These are phyloP conservation scores for Andrena fulva DNA, from an alignment of 2,888 invertebrate species.

Conservation along the genomic window DNA sequence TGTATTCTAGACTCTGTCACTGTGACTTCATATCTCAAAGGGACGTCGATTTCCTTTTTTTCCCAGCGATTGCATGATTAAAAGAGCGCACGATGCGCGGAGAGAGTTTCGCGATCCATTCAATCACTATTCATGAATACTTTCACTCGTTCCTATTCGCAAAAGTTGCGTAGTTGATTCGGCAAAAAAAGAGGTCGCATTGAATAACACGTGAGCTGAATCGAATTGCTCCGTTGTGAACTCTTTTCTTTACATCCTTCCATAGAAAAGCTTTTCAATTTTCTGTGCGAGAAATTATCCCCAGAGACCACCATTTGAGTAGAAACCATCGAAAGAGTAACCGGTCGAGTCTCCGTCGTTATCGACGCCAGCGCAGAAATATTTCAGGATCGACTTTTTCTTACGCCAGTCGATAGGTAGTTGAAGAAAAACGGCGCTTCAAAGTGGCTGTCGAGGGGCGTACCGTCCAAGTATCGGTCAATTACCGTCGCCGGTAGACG, in stretches of 20 bases:
- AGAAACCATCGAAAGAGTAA: not conserved
- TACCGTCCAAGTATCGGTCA: constrained; percentile 63
- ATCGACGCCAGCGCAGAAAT: constrained; percentile 30
- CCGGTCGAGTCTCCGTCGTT: not conserved
- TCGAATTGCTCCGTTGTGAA: too few relatives aligned
- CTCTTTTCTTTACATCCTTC: not conserved
- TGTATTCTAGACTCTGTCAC: not conserved
- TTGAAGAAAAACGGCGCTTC: constrained; percentile 32
- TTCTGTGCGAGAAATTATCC: constrained; percentile 13
- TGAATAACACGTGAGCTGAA: not conserved
- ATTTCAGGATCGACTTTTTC: constrained; percentile 61
- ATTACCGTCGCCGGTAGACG: constrained; percentile 52
- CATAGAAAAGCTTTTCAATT: not conserved
- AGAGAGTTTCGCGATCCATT: constrained; percentile 1
- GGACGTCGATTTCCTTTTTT: constrained; percentile 30
- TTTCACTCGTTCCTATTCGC: not conserved
- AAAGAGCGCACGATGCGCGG: constrained; percentile 32
- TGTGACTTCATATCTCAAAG: constrained; percentile 44
- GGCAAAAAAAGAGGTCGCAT: not conserved
- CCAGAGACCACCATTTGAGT: not conserved
- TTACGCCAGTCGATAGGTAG: not conserved
- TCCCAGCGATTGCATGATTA: constrained; percentile 46
- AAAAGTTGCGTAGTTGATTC: not conserved
- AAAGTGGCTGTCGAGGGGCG: constrained; percentile 64
- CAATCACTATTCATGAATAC: constrained; percentile 37